Conservation (phyloP, 2,113 vertebrate species). For the Dromaius novaehollandiae region DNA sequence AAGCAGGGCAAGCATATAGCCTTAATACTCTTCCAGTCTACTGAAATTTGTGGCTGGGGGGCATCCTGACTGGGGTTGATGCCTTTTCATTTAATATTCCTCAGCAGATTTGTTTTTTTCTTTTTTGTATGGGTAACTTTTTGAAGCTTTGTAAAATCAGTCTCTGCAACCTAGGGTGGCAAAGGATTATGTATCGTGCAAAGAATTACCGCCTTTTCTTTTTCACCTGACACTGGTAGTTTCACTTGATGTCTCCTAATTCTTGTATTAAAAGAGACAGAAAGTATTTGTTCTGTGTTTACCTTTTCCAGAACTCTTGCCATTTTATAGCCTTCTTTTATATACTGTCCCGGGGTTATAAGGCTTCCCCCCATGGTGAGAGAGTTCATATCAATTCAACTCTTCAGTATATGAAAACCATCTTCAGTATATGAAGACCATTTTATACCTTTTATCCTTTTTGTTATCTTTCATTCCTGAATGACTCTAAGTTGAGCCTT, state of each 20-base stretch:
- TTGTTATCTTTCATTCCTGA: not conserved
- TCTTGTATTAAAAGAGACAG: not conserved
- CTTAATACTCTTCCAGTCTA: not conserved
- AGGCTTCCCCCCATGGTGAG: not conserved
- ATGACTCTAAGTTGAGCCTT: too few species aligned
- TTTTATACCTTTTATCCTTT: not conserved
- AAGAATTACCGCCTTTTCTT: not conserved
- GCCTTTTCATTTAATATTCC: not conserved
- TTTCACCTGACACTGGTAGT: not conserved
- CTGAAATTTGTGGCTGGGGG: not conserved
- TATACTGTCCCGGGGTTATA: not conserved
- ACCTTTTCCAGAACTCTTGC: not conserved
- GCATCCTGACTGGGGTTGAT: not conserved
- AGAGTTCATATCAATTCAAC: too few species aligned
- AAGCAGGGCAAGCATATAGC: not conserved
- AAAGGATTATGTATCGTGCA: not conserved
- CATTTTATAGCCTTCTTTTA: not conserved
- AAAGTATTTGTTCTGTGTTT: not conserved
- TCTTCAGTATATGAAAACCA: not conserved
- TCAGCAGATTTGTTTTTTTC: not conserved
- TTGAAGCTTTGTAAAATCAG: not conserved
- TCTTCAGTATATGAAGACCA: not conserved
- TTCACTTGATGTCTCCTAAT: not conserved
- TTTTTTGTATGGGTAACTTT: not conserved
- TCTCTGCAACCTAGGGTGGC: not conserved